A percentile compares a stretch with the other conserved stretches of the same genome.
Evolutionary conservation across 2,888 invertebrate species (phyloP).

Genomic region (Scrobipalpa atriplicella): DNA sequence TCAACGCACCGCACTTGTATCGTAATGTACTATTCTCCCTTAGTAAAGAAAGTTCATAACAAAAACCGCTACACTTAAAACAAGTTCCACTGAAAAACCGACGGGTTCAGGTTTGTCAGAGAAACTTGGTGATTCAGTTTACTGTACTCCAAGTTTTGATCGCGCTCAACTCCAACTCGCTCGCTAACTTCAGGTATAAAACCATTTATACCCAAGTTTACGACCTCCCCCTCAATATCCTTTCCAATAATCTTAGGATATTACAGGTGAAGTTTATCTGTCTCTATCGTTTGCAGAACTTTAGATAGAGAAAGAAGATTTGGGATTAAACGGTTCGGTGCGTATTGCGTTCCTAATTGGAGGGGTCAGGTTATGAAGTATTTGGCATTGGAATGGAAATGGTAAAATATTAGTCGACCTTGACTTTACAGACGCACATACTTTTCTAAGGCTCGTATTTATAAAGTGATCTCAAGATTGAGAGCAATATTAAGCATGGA

Average conservation of each 20-base stretch:
- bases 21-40: too few species aligned
- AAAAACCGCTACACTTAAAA: conserved; percentile 6
- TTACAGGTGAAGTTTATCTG: not conserved
- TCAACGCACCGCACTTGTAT: too few species aligned
- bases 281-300: not conserved
- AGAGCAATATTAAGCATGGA: too few species aligned
- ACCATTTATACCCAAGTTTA: conserved; percentile 13
- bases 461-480: too few species aligned
- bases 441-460: too few species aligned
- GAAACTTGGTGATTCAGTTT: conserved; percentile 11
- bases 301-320: conserved; percentile 2
- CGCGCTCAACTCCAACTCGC: conserved; percentile 8
- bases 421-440: not conserved
- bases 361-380: conserved; percentile 14
- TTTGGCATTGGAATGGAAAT: not conserved
- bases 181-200: conserved; percentile 11
- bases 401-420: not conserved
- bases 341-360: conserved; percentile 16
- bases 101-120: not conserved
- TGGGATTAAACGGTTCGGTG: conserved; percentile 5
- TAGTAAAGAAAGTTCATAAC: not conserved
- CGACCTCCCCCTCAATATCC: conserved; percentile 10
- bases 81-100: conserved; percentile 30
- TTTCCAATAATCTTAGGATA: conserved; percentile 18
- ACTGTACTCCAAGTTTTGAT: not conserved